Percentiles rank a stretch among this genome's conserved stretches.
These are phyloP conservation scores for Polydesmus complanatus DNA, from an alignment of 2,888 invertebrate genomes.

Conservation along the genomic window DNA sequence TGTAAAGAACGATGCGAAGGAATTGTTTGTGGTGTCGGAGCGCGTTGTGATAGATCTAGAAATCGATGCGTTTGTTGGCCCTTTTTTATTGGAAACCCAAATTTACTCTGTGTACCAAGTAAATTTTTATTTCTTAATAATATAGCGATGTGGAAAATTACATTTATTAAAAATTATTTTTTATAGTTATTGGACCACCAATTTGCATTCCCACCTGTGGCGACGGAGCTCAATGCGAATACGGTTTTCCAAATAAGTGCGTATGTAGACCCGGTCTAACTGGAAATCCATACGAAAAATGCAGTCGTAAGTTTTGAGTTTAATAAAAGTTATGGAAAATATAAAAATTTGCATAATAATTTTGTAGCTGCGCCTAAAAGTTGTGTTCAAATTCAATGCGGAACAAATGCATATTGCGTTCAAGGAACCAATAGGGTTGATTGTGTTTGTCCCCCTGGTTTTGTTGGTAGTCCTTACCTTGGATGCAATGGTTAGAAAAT, in stretches of 20 bases:
- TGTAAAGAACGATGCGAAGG: conserved; percentile 60
- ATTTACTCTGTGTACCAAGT: conserved; percentile 81
- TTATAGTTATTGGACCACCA: conserved; percentile 57
- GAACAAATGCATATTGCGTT: conserved; percentile 62
- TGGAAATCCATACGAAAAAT: conserved; percentile 77
- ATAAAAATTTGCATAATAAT: neutral
- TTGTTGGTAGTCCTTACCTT: conserved; percentile 73
- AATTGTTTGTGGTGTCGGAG: conserved; percentile 74
- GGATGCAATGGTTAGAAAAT: conserved; percentile 50
- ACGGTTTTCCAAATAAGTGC: conserved; percentile 59
- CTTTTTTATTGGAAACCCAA: conserved; percentile 77
- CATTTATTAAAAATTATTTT: neutral
- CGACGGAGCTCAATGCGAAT: conserved; percentile 72
- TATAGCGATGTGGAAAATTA: neutral
- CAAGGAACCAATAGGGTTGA: conserved; percentile 54
- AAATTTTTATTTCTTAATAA: conserved; percentile 36
- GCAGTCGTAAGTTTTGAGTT: conserved; percentile 35
- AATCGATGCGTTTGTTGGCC: conserved; percentile 77
- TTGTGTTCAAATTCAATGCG: conserved; percentile 59
- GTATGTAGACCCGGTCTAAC: conserved; percentile 68
- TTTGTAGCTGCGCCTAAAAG: conserved; percentile 12
- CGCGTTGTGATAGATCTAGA: conserved; percentile 61
- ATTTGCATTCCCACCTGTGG: conserved; percentile 67
- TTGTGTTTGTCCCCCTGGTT: conserved; percentile 69
- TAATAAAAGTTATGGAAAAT: too few relatives aligned